Evolutionary conservation across 2,113 vertebrate genomes (phyloP).

Genomic region (Nycticebus coucang): DNA sequence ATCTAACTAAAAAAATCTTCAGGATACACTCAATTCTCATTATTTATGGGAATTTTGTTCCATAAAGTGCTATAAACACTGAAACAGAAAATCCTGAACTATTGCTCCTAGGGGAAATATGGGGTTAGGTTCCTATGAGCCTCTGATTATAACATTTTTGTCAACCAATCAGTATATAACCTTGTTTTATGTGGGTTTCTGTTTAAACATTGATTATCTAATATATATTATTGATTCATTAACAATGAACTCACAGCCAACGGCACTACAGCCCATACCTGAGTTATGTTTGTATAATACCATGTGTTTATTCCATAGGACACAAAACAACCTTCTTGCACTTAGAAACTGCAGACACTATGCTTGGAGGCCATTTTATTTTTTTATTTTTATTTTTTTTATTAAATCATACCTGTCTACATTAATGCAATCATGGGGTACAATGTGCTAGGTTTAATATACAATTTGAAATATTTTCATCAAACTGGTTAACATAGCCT

Average conservation of each 20-base stretch:
- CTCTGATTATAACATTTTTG: background rate
- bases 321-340: background rate
- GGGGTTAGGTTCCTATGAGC: background rate
- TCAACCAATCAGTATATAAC: background rate
- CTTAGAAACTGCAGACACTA: background rate
- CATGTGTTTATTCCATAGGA: background rate
- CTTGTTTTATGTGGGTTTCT: background rate
- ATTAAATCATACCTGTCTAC: too few relatives aligned
- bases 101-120: background rate
- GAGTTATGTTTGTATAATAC: background rate
- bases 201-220: background rate
- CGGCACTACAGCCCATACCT: background rate
- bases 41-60: background rate
- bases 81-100: background rate
- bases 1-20: conserved; percentile 5
- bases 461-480: too few relatives aligned
- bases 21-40: background rate
- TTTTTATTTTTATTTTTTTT: too few relatives aligned
- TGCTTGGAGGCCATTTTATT: background rate
- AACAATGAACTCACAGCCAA: background rate
- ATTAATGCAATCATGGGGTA: too few relatives aligned
- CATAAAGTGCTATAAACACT: background rate
- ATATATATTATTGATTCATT: background rate
- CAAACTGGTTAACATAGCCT: too few relatives aligned
- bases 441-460: too few relatives aligned